phyloP scores from a whole-genome alignment of 2,888 invertebrate genomes.

The Thyatira batis region DNA sequence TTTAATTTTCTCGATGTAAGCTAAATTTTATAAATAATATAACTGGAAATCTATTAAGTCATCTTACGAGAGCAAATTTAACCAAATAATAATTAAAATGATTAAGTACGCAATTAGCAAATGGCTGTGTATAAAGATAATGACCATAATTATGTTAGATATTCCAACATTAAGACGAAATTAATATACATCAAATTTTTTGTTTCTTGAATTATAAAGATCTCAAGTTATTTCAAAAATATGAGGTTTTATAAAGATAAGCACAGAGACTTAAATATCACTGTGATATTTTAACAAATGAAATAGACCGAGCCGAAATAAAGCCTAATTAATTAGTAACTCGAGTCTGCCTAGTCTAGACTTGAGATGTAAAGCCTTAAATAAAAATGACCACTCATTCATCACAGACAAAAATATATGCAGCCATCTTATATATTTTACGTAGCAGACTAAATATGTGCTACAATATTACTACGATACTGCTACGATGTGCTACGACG shows the following conservation, averaged over 20 bases:
- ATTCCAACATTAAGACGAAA: not conserved
- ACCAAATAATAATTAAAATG: not conserved
- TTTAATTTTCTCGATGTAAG: constrained; percentile 18
- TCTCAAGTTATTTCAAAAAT: no score
- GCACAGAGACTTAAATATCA: not conserved
- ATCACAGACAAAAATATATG: not conserved
- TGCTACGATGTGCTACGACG: not conserved
- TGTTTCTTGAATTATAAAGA: no score
- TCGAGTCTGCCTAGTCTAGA: not conserved
- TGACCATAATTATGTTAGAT: constrained; percentile 6
- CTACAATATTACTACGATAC: not conserved
- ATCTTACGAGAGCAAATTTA: not conserved
- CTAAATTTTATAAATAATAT: no score
- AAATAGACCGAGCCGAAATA: not conserved
- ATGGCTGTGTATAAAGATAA: not conserved
- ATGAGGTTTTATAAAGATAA: not conserved
- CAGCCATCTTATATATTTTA: not conserved
- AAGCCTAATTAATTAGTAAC: not conserved
- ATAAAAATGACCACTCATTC: not conserved
- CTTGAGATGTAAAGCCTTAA: not conserved
- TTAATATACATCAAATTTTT: not conserved
- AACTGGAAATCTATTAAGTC: not conserved
- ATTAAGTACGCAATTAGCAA: not conserved
- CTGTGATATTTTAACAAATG: not conserved
- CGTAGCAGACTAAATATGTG: not conserved